Base-by-base conservation (phyloP, 2,888 invertebrate genomes). In the Drosophila trichaetosa region DNA sequence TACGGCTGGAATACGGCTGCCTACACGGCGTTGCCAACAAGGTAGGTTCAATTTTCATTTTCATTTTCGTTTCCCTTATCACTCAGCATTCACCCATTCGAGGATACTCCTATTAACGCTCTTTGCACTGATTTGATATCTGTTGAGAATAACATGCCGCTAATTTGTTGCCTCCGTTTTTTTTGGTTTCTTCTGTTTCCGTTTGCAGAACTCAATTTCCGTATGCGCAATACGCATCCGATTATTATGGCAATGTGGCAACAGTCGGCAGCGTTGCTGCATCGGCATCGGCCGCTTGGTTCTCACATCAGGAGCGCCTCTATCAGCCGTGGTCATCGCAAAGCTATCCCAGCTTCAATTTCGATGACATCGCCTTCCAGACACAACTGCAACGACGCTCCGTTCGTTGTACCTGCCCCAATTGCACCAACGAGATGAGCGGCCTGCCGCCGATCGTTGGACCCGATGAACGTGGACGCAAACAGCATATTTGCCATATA, bases 401-500 rank as follows among this genome's bases (percentile, higher is more conserved):
- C 79, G 95, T 96, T 34, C 96, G 96, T 89, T 97, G 96, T 92
- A 95, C 96, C 61, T 97, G 96, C 92, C 97, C 95, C n/a, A 97
- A 96, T 93, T 97, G 95, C 92, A 95, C 96, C 82, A 96, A 95
- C 82, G 98, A 95, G 94, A 97, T 96, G 91, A 97, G 94, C 83
- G 97, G 95, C 71, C 95, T 95, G 93, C 96, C 94, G 91, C 97
- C 95, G 85, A 95, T 95, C 83, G 96, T 95, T 93, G 96, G 94
- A 90, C 96, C 94, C 92, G 97, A 95, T 94, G 95, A 95, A 70
- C 94, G 95, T 6, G 97, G 95, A 83, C 97, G 96, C 94, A 96
- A 96, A 92, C 96, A 95, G 93, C 98, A 98, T 92, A 95, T 96
- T 52, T 98, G 98, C 90, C 97, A 98, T 92, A 96, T 97, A 46